Percentiles rank a stretch among this genome's conserved stretches.
Conservation (phyloP, 2,797 vertebrate genomes). For the Dromococcyx pavoninus region DNA sequence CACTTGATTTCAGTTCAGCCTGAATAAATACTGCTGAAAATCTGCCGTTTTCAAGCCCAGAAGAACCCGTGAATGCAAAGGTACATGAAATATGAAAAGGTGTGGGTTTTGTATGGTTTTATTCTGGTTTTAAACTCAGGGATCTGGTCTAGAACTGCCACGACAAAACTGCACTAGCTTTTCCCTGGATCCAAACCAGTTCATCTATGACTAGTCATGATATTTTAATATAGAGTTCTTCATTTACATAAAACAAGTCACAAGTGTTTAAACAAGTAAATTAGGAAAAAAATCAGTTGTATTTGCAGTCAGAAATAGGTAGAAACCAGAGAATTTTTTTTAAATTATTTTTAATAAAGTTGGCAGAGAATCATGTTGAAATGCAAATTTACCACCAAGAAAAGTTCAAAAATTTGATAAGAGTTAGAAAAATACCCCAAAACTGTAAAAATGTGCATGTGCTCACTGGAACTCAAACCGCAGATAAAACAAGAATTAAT, state of each 20-base stretch:
- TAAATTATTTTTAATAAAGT: conserved; percentile 59
- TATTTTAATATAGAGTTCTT: conserved; percentile 60
- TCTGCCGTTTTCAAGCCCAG: neutral
- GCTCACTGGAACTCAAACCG: conserved; percentile 13
- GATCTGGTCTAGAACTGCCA: neutral
- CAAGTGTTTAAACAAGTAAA: conserved; percentile 54
- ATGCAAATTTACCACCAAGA: conserved; percentile 44
- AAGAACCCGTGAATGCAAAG: neutral
- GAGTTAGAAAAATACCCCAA: neutral
- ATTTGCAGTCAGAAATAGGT: conserved; percentile 62
- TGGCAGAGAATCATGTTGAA: conserved; percentile 64
- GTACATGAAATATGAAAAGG: neutral
- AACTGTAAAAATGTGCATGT: conserved; percentile 26
- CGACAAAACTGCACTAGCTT: neutral
- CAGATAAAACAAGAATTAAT: neutral
- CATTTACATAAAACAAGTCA: conserved; percentile 60
- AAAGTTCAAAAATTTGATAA: conserved; percentile 39
- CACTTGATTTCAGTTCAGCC: neutral
- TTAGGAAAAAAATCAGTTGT: neutral
- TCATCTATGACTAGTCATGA: conserved; percentile 53
- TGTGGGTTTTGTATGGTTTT: neutral
- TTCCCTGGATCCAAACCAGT: conserved; percentile 22
- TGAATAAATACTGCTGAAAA: conserved; percentile 11
- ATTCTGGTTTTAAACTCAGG: neutral
- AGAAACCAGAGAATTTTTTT: conserved; percentile 41